A percentile compares a stretch with the other conserved stretches of the same genome.
phyloP scores from a whole-genome alignment of 2,113 vertebrate genomes.

The Istiophorus platypterus region DNA sequence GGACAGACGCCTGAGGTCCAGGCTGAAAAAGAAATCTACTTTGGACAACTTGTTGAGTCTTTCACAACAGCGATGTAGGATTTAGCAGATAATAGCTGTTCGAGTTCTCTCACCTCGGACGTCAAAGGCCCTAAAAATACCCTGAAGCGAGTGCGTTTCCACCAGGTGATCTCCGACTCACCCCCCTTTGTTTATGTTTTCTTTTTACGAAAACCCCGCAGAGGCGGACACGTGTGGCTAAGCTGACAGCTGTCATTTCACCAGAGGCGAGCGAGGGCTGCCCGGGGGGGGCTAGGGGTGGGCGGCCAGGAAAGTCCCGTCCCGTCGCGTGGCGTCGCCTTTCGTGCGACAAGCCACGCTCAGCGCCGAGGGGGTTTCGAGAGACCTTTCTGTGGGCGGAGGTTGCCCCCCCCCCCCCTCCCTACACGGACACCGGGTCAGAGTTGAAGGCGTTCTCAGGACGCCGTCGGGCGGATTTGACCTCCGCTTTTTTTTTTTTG shows the following conservation, averaged over 20 bases:
- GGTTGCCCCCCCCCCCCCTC: too few species aligned
- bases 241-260: slow-evolving; percentile 49
- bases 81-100: too few species aligned
- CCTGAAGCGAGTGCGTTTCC: too few species aligned
- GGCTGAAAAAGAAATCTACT: not conserved
- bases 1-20: not conserved
- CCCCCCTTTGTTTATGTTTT: slow-evolving; percentile 14
- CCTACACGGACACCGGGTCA: slow-evolving; percentile 4
- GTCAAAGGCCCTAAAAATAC: too few species aligned
- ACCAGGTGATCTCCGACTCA: too few species aligned
- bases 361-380: too few species aligned
- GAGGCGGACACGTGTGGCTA: slow-evolving; percentile 35
- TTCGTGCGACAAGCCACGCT: slow-evolving; percentile 50
- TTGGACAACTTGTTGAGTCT: not conserved
- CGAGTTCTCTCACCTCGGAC: too few species aligned
- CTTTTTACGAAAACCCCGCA: too few species aligned
- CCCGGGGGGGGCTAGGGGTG: too few species aligned
- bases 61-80: not conserved
- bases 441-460: slow-evolving; percentile 63
- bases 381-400: too few species aligned
- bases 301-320: slow-evolving; percentile 62
- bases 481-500: too few species aligned
- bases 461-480: slow-evolving; percentile 63
- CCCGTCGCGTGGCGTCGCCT: slow-evolving; percentile 53
- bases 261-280: slow-evolving; percentile 1